Conservation (phyloP, 2,888 invertebrate genomes). For the Candidula unifasciata region DNA sequence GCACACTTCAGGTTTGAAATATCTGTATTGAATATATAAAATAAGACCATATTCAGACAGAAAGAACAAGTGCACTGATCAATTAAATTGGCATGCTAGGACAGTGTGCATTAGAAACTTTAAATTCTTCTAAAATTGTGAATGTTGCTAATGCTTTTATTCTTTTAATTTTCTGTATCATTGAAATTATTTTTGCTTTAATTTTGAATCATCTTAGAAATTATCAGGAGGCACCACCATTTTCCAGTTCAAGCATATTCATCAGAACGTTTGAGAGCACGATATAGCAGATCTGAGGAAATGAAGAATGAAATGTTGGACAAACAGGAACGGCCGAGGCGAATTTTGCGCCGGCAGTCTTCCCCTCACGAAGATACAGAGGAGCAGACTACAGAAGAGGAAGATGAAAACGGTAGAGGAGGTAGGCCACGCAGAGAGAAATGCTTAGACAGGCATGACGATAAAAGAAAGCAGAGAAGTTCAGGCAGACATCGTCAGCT, state of each 20-base stretch:
- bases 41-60: too few relatives aligned
- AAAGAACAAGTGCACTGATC: too few relatives aligned
- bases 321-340: conserved; percentile 34
- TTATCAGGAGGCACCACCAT: conserved; percentile 32
- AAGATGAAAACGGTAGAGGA: conserved; percentile 33
- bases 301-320: conserved; percentile 52
- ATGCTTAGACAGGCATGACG: conserved; percentile 30
- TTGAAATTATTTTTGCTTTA: neutral
- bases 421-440: conserved; percentile 12
- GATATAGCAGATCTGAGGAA: conserved; percentile 26
- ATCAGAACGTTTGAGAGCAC: conserved; percentile 10
- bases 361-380: conserved; percentile 22
- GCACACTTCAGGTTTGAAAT: too few relatives aligned
- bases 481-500: conserved; percentile 69
- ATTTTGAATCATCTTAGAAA: conserved; percentile 38
- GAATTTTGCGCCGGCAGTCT: neutral
- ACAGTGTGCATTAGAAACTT: too few relatives aligned
- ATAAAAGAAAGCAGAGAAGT: conserved; percentile 48
- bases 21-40: too few relatives aligned
- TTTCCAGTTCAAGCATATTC: conserved; percentile 19
- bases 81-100: too few relatives aligned
- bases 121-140: too few relatives aligned
- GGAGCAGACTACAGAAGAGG: conserved; percentile 39
- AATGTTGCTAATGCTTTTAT: neutral
- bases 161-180: neutral